Base-by-base conservation (phyloP, 92 coral and sea anemone species). In the Actinostola sp. region DNA sequence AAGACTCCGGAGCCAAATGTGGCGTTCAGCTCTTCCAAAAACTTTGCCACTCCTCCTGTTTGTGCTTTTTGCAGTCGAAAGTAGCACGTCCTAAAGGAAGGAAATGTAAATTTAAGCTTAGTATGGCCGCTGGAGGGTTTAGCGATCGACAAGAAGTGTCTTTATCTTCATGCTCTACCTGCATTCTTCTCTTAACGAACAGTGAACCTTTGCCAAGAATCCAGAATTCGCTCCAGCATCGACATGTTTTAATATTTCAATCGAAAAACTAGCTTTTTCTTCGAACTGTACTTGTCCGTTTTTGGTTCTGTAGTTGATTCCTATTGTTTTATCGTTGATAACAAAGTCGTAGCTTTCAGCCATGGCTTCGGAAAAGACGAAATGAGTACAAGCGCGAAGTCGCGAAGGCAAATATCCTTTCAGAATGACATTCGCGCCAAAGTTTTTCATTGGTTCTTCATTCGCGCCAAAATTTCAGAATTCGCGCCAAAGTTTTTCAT, bases 171-270 rank as follows among this genome's bases (percentile, higher is more conserved):
- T 42, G 32, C 17, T 57, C 42, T 59, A 78, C 84, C 32, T 78
- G 8, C 43, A 6, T 36, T 70, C 50, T 24, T 70, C 79, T 2
- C 71, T 53, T 16, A 79, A 24, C 38, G 79, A 79, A 27, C 77
- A 71, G 20, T 23, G 28, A n/a, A 79, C 70, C 32, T 52, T 16
- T 21, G 71, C 35, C 1, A 70, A 6, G 59, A 79, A 79, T 7
- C 78, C 84, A 25, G 80, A 71, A 29, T 79, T 58, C n/a, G 25
- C 30, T 0, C 84, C 79, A 0, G 56, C 61, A 7, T 79, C 79
- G 1, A 71, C 11, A 28, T 79, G 72, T 24, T 61, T 21, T 13
- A 70, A 8, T 65, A 79, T 20, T 39, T 70, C 63, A 25, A 79
- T 35, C 0, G 79, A 78, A 32, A 79, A 79, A 26, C 60, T 58